Conservation (phyloP, 2,888 invertebrate genomes). For the Ophion slaviceki region DNA sequence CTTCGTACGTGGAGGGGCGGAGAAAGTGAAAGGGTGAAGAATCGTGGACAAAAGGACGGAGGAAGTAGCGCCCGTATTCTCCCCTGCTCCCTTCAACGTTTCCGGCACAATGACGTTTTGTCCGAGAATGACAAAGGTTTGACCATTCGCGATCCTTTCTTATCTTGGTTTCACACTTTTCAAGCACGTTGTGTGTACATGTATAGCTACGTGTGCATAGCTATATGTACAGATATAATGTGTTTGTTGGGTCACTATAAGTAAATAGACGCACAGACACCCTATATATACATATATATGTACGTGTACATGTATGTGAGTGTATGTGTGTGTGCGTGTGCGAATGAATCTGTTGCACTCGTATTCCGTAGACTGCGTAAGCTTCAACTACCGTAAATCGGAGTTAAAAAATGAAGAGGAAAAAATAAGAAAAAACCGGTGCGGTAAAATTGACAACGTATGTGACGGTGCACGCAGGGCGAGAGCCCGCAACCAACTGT, state of each 20-base stretch:
- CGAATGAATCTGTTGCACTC: neutral
- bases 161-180: constrained; percentile 21
- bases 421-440: neutral
- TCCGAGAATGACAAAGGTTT: constrained; percentile 17
- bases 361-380: neutral
- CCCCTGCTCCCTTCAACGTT: constrained; percentile 10
- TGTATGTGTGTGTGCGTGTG: neutral
- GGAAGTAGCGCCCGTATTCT: neutral
- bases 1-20: constrained; percentile 1
- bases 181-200: neutral
- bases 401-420: neutral
- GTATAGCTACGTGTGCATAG: constrained; percentile 1
- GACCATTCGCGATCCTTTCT: constrained; percentile 22
- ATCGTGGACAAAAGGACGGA: neutral
- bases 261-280: neutral
- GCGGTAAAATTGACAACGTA: constrained; percentile 4
- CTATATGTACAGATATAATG: neutral
- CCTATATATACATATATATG: neutral
- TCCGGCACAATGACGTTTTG: constrained; percentile 15
- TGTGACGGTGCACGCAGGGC: constrained; percentile 74
- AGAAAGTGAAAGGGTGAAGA: neutral
- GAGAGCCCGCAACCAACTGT: constrained; percentile 81
- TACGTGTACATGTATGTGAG: neutral
- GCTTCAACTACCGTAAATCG: constrained; percentile 25
- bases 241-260: no score